A percentile compares a stretch with the other conserved stretches of the same genome.
phyloP scores from a whole-genome alignment of 2,888 invertebrate species.

The Lasius platythorax region DNA sequence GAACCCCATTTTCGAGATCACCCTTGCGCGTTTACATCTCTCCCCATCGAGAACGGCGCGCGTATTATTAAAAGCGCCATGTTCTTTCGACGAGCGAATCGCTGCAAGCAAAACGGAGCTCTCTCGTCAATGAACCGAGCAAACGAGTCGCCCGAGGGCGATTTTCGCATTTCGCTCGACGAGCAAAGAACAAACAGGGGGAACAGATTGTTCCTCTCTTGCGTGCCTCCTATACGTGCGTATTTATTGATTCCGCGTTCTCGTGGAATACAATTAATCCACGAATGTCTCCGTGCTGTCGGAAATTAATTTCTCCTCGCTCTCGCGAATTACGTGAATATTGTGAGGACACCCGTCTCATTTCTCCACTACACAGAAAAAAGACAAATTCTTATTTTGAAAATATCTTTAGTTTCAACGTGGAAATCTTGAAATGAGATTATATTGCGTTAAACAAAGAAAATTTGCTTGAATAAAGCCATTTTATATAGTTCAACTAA shows the following conservation, averaged over 20 bases:
- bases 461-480: too few relatives aligned
- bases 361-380: too few relatives aligned
- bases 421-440: too few relatives aligned
- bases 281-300: neutral
- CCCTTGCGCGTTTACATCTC: conserved; percentile 52
- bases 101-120: conserved; percentile 72
- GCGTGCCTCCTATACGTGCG: conserved; percentile 5
- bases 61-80: conserved; percentile 70
- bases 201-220: conserved; percentile 37
- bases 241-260: neutral
- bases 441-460: too few relatives aligned
- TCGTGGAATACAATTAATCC: neutral
- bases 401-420: too few relatives aligned
- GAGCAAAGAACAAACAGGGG: conserved; percentile 70
- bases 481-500: too few relatives aligned
- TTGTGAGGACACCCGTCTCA: neutral
- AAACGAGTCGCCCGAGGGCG: conserved; percentile 76
- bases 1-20: neutral
- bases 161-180: conserved; percentile 82
- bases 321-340: neutral
- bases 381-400: too few relatives aligned
- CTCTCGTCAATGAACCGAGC: conserved; percentile 61
- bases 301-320: conserved; percentile 9
- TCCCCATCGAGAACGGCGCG: conserved; percentile 38
- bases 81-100: conserved; percentile 76